Base-by-base conservation (phyloP, 2,113 vertebrate species). In the Ariopsis seemanni region DNA sequence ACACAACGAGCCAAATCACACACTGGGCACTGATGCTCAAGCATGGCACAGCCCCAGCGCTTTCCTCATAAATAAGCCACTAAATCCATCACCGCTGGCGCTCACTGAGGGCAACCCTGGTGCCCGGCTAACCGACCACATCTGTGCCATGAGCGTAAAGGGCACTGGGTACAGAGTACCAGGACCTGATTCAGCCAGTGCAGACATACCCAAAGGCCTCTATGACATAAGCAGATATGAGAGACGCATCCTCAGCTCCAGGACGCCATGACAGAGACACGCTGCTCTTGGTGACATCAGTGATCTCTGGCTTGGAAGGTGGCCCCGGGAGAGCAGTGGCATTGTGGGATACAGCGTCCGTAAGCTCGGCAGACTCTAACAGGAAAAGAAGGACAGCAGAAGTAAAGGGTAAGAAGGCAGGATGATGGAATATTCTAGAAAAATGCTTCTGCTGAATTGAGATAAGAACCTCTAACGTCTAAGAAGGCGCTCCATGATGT, bases 401-500 rank as follows among this genome's bases (percentile, higher is more conserved):
- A 60, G 27, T 34, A 62, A 11, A 50, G 17, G 12, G 15, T 48
- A 42, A n/a, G 57, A 85, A 14, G 18, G 15, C 6, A 50, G 18
- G 82, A 94, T 60, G 87, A 96, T 62, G 22, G 52, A 71, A 78
- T 25, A n/a, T 42, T 65, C 50, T 18, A 48, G 48, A 10, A 79
- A 12, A 60, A 27, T 17, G 0, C 42, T 75, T 25, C 62, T 65
- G 2, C 50, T 52, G 53, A 60, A 27, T 2, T 18, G 22, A 57
- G 1, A 62, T 90, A 93, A 88, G 89, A 92, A 99, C 98, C 98
- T 94, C 97, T 96, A 87, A 99, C 96, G 89, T 99, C 98, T 89
- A 99, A 91, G 89, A 98, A 97, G 65, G 98, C 96, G 71, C 98
- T 99, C 98, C 98, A 99, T 1, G 97, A 98, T 0, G 98, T 99